Evolutionary conservation across 2,113 vertebrate genomes (phyloP).

Genomic region (Cricetomys ansorgei): DNA sequence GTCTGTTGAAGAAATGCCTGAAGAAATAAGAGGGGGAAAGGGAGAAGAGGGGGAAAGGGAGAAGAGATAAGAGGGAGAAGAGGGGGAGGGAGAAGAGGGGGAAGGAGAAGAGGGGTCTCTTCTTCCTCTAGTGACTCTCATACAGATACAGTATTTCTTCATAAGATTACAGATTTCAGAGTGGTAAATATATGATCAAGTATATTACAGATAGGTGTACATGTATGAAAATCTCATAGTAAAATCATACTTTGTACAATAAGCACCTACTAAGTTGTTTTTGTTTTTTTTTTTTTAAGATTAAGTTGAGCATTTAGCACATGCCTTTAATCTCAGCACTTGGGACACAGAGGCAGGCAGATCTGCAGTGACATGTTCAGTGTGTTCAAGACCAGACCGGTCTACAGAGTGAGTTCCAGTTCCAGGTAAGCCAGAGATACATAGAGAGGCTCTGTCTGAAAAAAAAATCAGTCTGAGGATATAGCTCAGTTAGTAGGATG

Average conservation of each 20-base stretch:
- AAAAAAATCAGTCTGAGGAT: background rate
- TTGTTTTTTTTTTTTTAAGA: background rate
- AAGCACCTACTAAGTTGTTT: background rate
- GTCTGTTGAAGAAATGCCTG: background rate
- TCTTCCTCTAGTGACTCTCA: background rate
- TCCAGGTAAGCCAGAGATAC: background rate
- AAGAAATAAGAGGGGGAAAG: slow-evolving; percentile 15
- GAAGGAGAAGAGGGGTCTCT: background rate
- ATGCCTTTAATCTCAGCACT: background rate
- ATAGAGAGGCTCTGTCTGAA: background rate
- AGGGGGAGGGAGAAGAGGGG: too few species aligned
- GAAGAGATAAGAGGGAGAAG: slow-evolving; percentile 34
- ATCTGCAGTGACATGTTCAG: too few species aligned
- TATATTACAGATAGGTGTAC: background rate
- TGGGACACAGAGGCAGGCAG: background rate
- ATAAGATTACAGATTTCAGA: slow-evolving; percentile 15
- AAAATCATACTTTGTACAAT: background rate
- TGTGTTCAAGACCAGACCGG: background rate
- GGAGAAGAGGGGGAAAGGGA: background rate
- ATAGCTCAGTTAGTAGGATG: background rate
- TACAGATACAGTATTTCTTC: background rate
- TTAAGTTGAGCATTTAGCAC: background rate
- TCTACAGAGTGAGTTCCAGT: background rate
- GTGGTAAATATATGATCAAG: background rate
- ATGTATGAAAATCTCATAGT: background rate